Conservation (phyloP, 2,797 vertebrate species). For the Chanos chanos region DNA sequence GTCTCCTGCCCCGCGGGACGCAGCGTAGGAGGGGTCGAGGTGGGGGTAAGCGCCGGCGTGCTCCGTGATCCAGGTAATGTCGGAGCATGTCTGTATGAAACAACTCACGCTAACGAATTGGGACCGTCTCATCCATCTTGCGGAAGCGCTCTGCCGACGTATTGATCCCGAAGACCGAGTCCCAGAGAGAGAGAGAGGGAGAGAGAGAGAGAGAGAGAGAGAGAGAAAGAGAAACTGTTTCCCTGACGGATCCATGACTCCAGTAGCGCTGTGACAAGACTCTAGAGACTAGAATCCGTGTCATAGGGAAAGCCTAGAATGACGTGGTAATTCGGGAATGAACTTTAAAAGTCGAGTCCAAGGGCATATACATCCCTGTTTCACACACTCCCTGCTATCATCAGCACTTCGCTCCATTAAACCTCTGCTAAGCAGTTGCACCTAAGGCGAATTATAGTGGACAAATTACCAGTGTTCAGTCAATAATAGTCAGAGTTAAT, state of each 20-base stretch:
- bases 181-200: slow-evolving; percentile 24
- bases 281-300: slow-evolving; percentile 33
- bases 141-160: slow-evolving; percentile 38
- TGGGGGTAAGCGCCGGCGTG: too few species aligned
- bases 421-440: slow-evolving; percentile 27
- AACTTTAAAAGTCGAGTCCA: slow-evolving; percentile 27
- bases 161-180: slow-evolving; percentile 60
- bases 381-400: slow-evolving; percentile 42
- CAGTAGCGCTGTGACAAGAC: slow-evolving; percentile 53
- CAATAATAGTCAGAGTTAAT: slow-evolving; percentile 65
- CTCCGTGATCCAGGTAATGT: slow-evolving; percentile 75
- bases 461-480: slow-evolving; percentile 50
- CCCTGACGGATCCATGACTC: slow-evolving; percentile 39
- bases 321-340: slow-evolving; percentile 28
- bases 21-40: not conserved
- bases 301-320: slow-evolving; percentile 2
- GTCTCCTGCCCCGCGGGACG: slow-evolving; percentile 27
- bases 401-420: not conserved
- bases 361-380: not conserved
- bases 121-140: slow-evolving; percentile 54
- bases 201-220: not conserved
- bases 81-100: slow-evolving; percentile 47
- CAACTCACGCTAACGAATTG: slow-evolving; percentile 54
- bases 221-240: slow-evolving; percentile 53
- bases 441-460: slow-evolving; percentile 49